A percentile compares a stretch with the other conserved stretches of the same genome.
Conservation (phyloP, 2,888 invertebrate genomes). For the Brenthis daphne region DNA sequence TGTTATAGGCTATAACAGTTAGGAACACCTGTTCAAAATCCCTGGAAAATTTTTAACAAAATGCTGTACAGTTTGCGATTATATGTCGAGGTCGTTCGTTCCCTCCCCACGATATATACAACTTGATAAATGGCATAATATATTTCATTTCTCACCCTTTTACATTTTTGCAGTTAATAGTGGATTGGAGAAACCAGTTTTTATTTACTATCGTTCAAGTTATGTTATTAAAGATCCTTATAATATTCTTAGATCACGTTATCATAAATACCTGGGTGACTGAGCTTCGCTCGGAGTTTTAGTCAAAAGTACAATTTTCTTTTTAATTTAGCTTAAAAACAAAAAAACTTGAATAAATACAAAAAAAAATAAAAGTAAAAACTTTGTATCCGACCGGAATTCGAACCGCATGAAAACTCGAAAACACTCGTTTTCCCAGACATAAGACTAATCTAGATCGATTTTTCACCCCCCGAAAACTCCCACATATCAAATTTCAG, state of each 20-base stretch:
- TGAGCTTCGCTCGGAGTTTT: too few species aligned
- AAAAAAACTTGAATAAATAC: too few species aligned
- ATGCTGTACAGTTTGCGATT: conserved; percentile 20
- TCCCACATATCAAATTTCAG: too few species aligned
- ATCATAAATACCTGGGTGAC: neutral
- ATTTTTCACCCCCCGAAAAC: too few species aligned
- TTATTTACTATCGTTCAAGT: conserved; percentile 1
- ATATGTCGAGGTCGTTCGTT: conserved; percentile 20
- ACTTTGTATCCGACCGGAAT: too few species aligned
- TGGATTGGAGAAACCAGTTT: conserved; percentile 2
- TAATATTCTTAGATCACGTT: neutral
- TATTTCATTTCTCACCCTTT: conserved; percentile 18
- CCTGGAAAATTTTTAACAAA: conserved; percentile 24
- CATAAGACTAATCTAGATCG: too few species aligned
- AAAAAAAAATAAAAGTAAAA: too few species aligned
- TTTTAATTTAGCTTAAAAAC: too few species aligned
- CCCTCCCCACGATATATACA: conserved; percentile 15
- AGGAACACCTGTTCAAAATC: conserved; percentile 26
- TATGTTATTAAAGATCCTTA: neutral
- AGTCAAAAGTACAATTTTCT: too few species aligned
- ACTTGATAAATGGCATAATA: conserved; percentile 22
- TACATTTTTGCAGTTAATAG: conserved; percentile 12
- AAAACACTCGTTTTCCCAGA: too few species aligned
- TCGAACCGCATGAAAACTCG: too few species aligned
- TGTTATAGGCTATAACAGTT: conserved; percentile 24